Percentiles rank a stretch among this genome's conserved stretches.
Evolutionary conservation across 2,797 vertebrate species (phyloP).

Genomic region (Hapalemur alaotrensis): DNA sequence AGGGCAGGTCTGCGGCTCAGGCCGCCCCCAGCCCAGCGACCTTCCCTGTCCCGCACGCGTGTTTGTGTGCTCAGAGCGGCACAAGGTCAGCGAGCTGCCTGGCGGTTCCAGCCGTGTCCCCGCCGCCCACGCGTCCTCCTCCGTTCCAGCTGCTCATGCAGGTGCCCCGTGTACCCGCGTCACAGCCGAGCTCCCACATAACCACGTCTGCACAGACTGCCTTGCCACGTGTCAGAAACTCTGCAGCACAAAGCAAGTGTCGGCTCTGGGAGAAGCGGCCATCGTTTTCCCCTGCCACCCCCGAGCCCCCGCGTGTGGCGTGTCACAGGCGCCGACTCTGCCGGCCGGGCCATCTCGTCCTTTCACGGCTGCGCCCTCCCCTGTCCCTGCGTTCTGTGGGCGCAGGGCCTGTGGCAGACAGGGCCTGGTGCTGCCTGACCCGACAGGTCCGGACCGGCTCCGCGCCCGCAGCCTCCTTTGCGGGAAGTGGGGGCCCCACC

Average conservation of each 20-base stretch:
- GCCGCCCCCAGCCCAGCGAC: too few relatives aligned
- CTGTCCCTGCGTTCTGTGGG: neutral
- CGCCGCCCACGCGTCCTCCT: too few relatives aligned
- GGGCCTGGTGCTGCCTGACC: neutral
- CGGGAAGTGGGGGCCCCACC: neutral
- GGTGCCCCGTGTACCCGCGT: neutral
- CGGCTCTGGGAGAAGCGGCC: neutral
- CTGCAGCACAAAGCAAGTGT: neutral
- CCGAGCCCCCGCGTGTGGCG: neutral
- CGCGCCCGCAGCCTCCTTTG: neutral
- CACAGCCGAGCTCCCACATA: neutral
- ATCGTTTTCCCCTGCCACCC: neutral
- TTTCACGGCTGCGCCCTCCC: neutral
- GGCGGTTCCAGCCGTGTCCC: neutral
- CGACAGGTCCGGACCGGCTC: neutral
- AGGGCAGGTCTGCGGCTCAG: neutral
- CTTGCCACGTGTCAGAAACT: neutral
- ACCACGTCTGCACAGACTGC: too few relatives aligned
- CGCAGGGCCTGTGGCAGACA: neutral
- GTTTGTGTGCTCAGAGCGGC: rapidly evolving
- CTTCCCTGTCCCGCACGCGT: neutral
- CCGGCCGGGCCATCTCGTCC: neutral
- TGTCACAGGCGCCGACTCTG: neutral
- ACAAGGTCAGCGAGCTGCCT: neutral
- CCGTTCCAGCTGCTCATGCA: neutral